Evolutionary conservation across 2,888 invertebrate genomes (phyloP), one percentile per base, ranked within the genome.

Genomic region (Enchytraeus crypticus): DNA sequence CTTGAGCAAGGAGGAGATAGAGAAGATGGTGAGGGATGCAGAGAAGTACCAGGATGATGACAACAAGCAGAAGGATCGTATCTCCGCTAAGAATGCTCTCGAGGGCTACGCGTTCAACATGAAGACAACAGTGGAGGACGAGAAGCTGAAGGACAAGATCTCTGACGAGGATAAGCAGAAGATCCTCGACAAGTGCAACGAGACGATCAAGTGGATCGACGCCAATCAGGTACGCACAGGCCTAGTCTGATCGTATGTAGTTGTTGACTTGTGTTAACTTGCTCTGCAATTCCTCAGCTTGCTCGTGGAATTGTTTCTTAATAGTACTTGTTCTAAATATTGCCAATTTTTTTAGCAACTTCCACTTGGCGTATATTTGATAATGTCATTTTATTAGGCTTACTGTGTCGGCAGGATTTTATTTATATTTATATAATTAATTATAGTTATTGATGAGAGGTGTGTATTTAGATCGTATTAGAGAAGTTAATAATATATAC

Each of bases 21-120:
- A 98, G 77, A 85, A 93, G 66, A 98, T 99, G 98, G 95, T 98
- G 80, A 90, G 90, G 65, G 97, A 98, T 77, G 96, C 97, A 0
- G 98, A 98, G 82, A 92, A 91, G 80, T 98, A 96, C 81, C 93
- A 96, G 26, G 97, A 97, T 74, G 97, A 98, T 70, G 98, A 99
- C 81, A 95, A 95, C 83, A 92, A 92, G 81, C 59, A 74, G 0
- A 78, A 79, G 66, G 79, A 96, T 81, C 85, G 89, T 57, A 93
- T 97, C 3, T 97, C 97, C 77, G 88, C 96, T 3, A 87, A 93
- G 69, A 97, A 97, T 79, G 97, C 97, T 77, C 84, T 98, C 59
- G 97, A 98, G 81, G 70, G 74, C 63, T 96, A 95, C 73, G 92
- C 93, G 0, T 98, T 98, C 82, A 92, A 92, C 2, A 84, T 98